Evolutionary conservation across 2,113 vertebrate genomes (phyloP).

Genomic region (Cygnus atratus): DNA sequence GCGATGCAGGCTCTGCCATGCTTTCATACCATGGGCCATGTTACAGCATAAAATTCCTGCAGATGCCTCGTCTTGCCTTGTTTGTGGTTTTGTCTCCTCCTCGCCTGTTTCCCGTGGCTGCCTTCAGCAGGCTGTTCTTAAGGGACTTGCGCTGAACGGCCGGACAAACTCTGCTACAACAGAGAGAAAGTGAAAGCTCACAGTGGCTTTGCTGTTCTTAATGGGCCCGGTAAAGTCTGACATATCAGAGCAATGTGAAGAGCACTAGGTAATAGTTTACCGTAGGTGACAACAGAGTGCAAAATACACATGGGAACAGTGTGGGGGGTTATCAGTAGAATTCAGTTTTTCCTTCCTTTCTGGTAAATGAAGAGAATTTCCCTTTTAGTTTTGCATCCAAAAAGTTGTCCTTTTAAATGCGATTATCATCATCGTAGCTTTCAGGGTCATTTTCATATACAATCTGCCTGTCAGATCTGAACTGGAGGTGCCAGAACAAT

Average conservation of each 20-base stretch:
- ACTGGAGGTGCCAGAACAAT: background rate
- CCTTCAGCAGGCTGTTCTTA: background rate
- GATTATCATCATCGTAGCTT: background rate
- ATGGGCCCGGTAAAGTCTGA: background rate
- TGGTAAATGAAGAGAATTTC: background rate
- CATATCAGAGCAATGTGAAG: background rate
- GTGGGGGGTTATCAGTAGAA: background rate
- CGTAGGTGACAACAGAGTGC: background rate
- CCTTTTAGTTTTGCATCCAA: background rate
- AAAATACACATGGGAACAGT: background rate
- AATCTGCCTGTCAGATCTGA: background rate
- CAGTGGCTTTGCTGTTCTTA: background rate
- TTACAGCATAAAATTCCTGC: background rate
- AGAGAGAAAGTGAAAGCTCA: constrained; percentile 22
- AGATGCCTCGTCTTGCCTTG: background rate
- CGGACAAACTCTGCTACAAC: background rate
- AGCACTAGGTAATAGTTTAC: background rate
- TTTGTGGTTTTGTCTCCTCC: background rate
- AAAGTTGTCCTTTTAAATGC: background rate
- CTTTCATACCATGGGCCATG: background rate
- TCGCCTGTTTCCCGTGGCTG: background rate
- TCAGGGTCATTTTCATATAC: background rate
- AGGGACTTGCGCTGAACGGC: background rate
- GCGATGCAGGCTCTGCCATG: background rate
- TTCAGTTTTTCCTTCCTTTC: background rate